These are phyloP conservation scores for Channa argus DNA, from an alignment of 2,113 vertebrate genomes.

Conservation along the genomic window DNA sequence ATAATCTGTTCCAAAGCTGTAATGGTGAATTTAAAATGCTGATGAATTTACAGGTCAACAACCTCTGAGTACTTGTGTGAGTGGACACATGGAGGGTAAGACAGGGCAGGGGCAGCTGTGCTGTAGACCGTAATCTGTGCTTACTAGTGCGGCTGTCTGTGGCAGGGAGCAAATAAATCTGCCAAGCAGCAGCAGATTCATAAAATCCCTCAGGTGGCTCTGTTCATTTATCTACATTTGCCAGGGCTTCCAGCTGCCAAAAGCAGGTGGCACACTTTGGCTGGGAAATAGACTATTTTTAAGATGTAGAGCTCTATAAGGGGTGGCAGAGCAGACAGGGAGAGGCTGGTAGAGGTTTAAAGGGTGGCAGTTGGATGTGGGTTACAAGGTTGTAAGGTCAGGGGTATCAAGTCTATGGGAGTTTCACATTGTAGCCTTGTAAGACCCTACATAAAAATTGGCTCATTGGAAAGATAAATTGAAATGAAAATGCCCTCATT, in stretches of 20 bases:
- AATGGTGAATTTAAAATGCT: slow-evolving; percentile 68
- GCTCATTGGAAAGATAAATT: slow-evolving; percentile 63
- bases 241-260: slow-evolving; percentile 83
- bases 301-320: slow-evolving; percentile 76
- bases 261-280: slow-evolving; percentile 84
- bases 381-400: slow-evolving; percentile 61
- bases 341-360: slow-evolving; percentile 42
- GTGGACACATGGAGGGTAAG: slow-evolving; percentile 61
- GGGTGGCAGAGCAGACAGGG: slow-evolving; percentile 47
- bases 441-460: slow-evolving; percentile 47
- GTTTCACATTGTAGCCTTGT: slow-evolving; percentile 32
- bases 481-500: slow-evolving; percentile 73
- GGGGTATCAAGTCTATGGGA: slow-evolving; percentile 42
- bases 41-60: slow-evolving; percentile 77
- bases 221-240: slow-evolving; percentile 86
- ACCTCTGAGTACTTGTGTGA: slow-evolving; percentile 50
- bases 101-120: slow-evolving; percentile 67
- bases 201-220: slow-evolving; percentile 85
- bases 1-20: slow-evolving; percentile 49
- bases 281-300: slow-evolving; percentile 81
- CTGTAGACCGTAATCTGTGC: slow-evolving; percentile 82
- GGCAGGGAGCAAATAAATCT: slow-evolving; percentile 81
- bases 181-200: slow-evolving; percentile 84
- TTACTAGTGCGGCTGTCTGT: slow-evolving; percentile 82
- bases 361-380: slow-evolving; percentile 48